Conservation (phyloP, 2,888 invertebrate species). For the Leptinotarsa haldemani region DNA sequence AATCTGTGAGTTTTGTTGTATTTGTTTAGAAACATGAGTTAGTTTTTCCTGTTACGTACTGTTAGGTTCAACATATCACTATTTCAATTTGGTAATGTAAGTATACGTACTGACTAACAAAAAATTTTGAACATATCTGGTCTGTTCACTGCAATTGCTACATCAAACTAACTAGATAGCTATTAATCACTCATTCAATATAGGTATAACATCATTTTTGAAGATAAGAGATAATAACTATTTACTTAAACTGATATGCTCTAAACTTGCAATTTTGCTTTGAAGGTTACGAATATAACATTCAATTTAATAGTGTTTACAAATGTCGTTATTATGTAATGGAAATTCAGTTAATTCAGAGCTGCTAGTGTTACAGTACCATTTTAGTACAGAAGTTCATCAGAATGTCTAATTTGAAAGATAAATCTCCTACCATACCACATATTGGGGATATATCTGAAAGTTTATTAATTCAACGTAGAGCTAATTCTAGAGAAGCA, state of each 20-base stretch:
- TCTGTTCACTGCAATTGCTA: neutral
- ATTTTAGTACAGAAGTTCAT: neutral
- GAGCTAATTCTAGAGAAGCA: slow-evolving; percentile 56
- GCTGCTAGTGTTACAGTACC: neutral
- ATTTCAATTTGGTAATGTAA: neutral
- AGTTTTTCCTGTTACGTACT: neutral
- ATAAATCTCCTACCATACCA: slow-evolving; percentile 59
- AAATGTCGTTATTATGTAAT: neutral
- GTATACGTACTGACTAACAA: neutral
- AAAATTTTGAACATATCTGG: too few relatives aligned
- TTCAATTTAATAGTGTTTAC: slow-evolving; percentile 19
- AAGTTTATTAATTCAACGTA: slow-evolving; percentile 57
- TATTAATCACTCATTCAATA: slow-evolving; percentile 15
- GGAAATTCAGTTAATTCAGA: neutral
- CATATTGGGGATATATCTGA: slow-evolving; percentile 52
- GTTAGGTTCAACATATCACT: neutral
- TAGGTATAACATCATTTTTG: slow-evolving; percentile 27
- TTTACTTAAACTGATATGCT: slow-evolving; percentile 34
- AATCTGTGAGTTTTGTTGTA: too few relatives aligned
- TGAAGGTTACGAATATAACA: slow-evolving; percentile 20
- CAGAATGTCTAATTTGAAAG: slow-evolving; percentile 49
- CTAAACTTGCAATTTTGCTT: slow-evolving; percentile 22
- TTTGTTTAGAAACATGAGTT: too few relatives aligned
- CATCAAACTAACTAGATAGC: neutral
- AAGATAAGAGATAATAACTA: slow-evolving; percentile 38